These are phyloP conservation scores for Myopa testacea DNA, from an alignment of 2,888 invertebrate species.

Conservation along the genomic window DNA sequence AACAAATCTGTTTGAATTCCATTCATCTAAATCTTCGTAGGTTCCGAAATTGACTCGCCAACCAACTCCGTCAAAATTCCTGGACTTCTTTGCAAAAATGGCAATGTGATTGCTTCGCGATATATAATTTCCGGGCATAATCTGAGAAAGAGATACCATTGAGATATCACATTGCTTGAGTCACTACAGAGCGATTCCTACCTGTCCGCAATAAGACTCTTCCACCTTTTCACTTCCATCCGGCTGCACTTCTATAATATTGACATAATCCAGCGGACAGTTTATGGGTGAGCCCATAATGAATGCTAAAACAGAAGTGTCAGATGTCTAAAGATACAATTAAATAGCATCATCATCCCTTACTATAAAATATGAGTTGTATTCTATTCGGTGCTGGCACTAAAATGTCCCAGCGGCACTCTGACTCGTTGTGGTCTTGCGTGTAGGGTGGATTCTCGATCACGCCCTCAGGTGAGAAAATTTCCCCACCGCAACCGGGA, in stretches of 20 bases:
- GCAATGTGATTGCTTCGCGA: conserved; percentile 66
- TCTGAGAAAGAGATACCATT: conserved; percentile 58
- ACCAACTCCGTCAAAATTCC: conserved; percentile 79
- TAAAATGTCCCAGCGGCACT: conserved; percentile 74
- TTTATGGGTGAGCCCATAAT: conserved; percentile 73
- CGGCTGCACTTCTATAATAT: conserved; percentile 71
- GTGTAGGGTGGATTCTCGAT: conserved; percentile 79
- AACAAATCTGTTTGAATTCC: not conserved
- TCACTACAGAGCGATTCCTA: not conserved
- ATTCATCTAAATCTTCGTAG: not conserved
- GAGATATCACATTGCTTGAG: not conserved
- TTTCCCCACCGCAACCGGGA: conserved; percentile 60
- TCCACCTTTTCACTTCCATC: conserved; percentile 55
- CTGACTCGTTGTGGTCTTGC: conserved; percentile 69
- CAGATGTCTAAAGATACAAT: conserved; percentile 24
- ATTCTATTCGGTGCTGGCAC: conserved; percentile 68
- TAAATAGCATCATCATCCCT: conserved; percentile 17
- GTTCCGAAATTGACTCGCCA: conserved; percentile 68
- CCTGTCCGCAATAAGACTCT: conserved; percentile 67
- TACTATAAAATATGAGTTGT: conserved; percentile 54
- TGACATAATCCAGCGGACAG: conserved; percentile 76
- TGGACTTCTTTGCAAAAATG: conserved; percentile 72
- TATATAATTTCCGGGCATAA: conserved; percentile 70
- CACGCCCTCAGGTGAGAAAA: conserved; percentile 52
- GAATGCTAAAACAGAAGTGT: conserved; percentile 65